Evolutionary conservation across 2,888 invertebrate species (phyloP), one percentile per base, ranked within the genome.

Genomic region (Helicoverpa assulta): DNA sequence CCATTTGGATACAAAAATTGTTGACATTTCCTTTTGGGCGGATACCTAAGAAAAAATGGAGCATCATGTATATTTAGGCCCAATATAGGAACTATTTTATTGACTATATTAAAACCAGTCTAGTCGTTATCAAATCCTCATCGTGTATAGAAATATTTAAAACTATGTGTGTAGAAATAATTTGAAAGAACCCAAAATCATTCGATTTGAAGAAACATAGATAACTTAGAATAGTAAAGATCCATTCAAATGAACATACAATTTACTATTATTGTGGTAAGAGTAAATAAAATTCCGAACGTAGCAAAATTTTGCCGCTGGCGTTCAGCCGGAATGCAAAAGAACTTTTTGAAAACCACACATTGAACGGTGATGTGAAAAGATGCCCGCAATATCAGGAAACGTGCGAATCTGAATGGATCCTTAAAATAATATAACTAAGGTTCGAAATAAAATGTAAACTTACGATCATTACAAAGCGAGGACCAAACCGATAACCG

Each of bases 31-130:
- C 33, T 72, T 74, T 52, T 26, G 43, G 16, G 5, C 52, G 6
- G 52, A 68, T 61, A 76, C 61, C 19, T 61, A 56, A 57, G 61
- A 76, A 70, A 70, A 70, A 57, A 69, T 18, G 43, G 37, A 70
- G 10, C 40, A 67, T 55, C 2, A 7, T 68, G 19, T 76, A 75
- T 56, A 40, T 40, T 16, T 72, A 76, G 59, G 60, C 18, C 57
- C 53, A 58, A n/a, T 71, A 53, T 33, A 55, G 51, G n/a, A 71
- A 64, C 29, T 70, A 1, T 62, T 26, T 33, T 62, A 63, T 55
- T 63, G 52, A 52, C 16, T 56, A 1, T 52, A 57, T 51, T 40
- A 40, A 75, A 57, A 62, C 21, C 26, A 70, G 56, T 29, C 19
- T 71, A 64, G 55, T 59, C 43, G 29, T 51, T 71, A 8, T 59